Evolutionary conservation across 2,888 invertebrate species (phyloP), one percentile per base, ranked within the genome.

Genomic region (Reticulitermes lucifugus): DNA sequence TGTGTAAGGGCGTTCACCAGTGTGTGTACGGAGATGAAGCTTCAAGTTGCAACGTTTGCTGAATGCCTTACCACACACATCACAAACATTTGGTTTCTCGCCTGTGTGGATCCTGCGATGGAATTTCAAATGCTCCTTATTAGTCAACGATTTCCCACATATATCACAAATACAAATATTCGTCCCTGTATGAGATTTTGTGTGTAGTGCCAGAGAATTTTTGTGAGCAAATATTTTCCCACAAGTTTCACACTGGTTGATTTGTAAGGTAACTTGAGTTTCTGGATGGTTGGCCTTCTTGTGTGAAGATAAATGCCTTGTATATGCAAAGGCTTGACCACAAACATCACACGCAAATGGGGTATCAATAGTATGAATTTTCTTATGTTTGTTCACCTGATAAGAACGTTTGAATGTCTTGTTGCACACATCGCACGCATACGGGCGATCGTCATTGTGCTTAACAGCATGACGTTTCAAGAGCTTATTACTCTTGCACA

Each of bases 91-190:
- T 0, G 94, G 93, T 89, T 94, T 94, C 90, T 93, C 93, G 0
- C 93, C 93, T 2, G 93, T 93, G 89, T 94, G 94, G 83, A 94
- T 93, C 73, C 93, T 90, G 86, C 93, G 91, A 89, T 94, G 94
- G 88, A 93, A 93, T 89, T 93, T 93, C 87, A 94, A 91, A 88
- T 94, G 79, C 18, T 79, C 73, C 70, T 83, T 83, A 46, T 83
- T 83, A 46, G 82, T 85, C 51, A 83, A 73, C 5, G 85, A 70
- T 71, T 85, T 85, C n/a, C 71, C 79, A 79, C 85, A 85, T 14
- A 85, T 73, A 12, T 83, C 83, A 59, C 85, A 85, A 7, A 65
- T 85, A 59, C 70, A 85, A 22, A 83, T 77, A 29, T 83, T 83
- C 29, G 51, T 83, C n/a, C 75, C 79, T 25, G 51, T 79, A 73